phyloP scores from a whole-genome alignment of 2,113 vertebrate species.

The Mesembrinibis cayennensis region DNA sequence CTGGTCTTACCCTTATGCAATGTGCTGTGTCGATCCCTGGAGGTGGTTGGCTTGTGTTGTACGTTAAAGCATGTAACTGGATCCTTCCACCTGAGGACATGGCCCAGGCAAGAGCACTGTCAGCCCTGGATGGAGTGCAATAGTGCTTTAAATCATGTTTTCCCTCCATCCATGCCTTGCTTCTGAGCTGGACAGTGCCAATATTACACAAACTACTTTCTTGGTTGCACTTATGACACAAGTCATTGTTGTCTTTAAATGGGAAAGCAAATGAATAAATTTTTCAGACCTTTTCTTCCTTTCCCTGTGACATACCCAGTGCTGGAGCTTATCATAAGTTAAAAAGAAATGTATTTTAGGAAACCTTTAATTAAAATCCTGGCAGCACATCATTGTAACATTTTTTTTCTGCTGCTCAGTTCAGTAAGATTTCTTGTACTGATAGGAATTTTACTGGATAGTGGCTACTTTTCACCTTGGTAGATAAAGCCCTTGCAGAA shows the following conservation, averaged over 20 bases:
- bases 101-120: not conserved
- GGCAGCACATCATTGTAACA: not conserved
- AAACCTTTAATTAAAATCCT: slow-evolving; percentile 20
- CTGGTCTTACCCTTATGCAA: not conserved
- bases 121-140: not conserved
- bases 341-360: slow-evolving; percentile 3
- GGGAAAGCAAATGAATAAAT: not conserved
- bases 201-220: not conserved
- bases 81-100: not conserved
- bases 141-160: not conserved
- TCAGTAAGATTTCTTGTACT: not conserved
- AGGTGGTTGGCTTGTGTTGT: not conserved
- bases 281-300: not conserved
- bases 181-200: not conserved
- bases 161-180: not conserved
- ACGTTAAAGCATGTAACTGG: not conserved
- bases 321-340: not conserved
- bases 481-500: slow-evolving; percentile 23
- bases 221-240: not conserved
- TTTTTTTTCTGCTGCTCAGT: not conserved
- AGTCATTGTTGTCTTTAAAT: not conserved
- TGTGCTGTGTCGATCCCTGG: not conserved
- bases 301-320: not conserved
- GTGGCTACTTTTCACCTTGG: not conserved
- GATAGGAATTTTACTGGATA: not conserved